Percentiles rank a stretch among this genome's conserved stretches.
These are phyloP conservation scores for Myotis myotis DNA, from an alignment of 2,797 vertebrate species.

Conservation along the genomic window DNA sequence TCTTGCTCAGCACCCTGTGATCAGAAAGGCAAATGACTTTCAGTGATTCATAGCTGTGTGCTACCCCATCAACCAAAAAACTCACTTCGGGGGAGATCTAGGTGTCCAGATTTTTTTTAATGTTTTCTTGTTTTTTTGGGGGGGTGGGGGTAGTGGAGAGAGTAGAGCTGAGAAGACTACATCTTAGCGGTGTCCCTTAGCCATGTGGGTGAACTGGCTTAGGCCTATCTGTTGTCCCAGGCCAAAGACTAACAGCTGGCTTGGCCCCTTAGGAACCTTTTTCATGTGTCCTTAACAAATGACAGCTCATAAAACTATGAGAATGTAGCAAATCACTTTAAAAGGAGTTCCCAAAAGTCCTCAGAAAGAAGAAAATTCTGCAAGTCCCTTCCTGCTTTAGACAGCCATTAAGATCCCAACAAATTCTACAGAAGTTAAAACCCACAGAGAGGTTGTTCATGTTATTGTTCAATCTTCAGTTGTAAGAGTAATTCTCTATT, in stretches of 20 bases:
- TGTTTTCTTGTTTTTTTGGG: background rate
- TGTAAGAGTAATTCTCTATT: slow-evolving; percentile 83
- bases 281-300: slow-evolving; percentile 56
- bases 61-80: background rate
- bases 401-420: slow-evolving; percentile 62
- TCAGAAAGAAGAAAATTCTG: slow-evolving; percentile 73
- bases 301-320: slow-evolving; percentile 65
- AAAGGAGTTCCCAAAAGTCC: slow-evolving; percentile 66
- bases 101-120: background rate
- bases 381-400: slow-evolving; percentile 76
- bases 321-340: slow-evolving; percentile 61
- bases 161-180: slow-evolving; percentile 39
- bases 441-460: slow-evolving; percentile 69
- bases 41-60: background rate
- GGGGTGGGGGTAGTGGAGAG: background rate
- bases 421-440: slow-evolving; percentile 49
- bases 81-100: background rate
- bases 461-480: slow-evolving; percentile 74
- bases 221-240: slow-evolving; percentile 40
- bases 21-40: background rate
- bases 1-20: background rate
- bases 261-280: background rate
- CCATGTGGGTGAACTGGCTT: background rate
- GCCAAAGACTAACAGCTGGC: slow-evolving; percentile 28
- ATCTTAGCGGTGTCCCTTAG: background rate